Conservation (phyloP, 2,797 vertebrate species). For the Brotula barbata region DNA sequence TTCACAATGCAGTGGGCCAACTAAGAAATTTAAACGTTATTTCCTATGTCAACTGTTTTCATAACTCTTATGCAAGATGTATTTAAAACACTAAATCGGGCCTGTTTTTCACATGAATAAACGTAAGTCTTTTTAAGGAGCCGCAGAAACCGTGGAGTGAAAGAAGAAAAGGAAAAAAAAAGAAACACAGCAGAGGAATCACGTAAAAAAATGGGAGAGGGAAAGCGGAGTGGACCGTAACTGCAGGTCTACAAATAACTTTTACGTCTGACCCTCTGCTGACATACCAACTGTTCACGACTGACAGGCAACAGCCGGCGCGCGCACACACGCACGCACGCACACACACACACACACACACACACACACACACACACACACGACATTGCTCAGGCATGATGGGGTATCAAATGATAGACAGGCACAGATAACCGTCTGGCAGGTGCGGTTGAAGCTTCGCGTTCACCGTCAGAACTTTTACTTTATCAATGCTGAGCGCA, state of each 20-base stretch:
- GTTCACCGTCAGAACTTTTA: no score
- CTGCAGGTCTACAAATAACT: slow-evolving; percentile 86
- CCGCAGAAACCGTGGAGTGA: neutral
- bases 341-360: slow-evolving; percentile 37
- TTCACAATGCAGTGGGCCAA: no score
- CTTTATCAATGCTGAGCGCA: no score
- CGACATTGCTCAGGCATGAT: slow-evolving; percentile 64
- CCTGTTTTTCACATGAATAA: no score
- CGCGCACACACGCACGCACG: slow-evolving; percentile 19
- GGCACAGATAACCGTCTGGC: slow-evolving; percentile 16
- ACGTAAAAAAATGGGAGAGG: neutral
- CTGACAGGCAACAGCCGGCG: slow-evolving; percentile 90
- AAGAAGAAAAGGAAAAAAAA: neutral
- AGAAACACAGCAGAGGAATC: neutral
- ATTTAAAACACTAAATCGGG: no score
- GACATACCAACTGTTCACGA: slow-evolving; percentile 82
- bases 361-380: slow-evolving; percentile 40
- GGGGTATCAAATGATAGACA: slow-evolving; percentile 62
- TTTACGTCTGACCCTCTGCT: slow-evolving; percentile 67
- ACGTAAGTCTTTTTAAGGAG: no score
- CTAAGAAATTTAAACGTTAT: no score
- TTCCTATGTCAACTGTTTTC: no score
- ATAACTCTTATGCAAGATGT: no score
- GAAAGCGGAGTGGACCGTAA: slow-evolving; percentile 23
- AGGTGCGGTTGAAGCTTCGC: slow-evolving; percentile 8